Base-by-base conservation (phyloP, 2,797 vertebrate species). In the Propithecus perrieri region DNA sequence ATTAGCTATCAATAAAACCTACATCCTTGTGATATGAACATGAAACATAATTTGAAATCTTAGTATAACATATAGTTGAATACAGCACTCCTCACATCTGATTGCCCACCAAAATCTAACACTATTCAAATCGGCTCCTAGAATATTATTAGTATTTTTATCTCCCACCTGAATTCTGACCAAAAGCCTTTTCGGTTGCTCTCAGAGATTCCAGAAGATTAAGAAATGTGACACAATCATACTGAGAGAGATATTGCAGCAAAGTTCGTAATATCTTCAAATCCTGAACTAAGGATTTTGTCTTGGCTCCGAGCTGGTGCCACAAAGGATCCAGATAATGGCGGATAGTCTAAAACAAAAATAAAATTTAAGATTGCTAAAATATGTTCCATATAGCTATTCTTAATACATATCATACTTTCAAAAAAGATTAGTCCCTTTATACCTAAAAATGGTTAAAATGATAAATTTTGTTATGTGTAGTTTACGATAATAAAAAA, bases 141-240 rank as follows among this genome's bases (percentile, higher is more conserved):
- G 76, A 65, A 91, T 43, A 86, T 81, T 41, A 69, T 48, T 57
- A 93, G 48, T n/a, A 84, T 79, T 97, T 95, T 97, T 71, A 59
- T 53, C 65, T 67, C 92, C 86, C 97, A 99, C 99, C 99, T 98
- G 99, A 99, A 98, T 99, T 99, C 96, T 99, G 99, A 96, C 99
- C 99, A 96, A 99, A 99, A 94, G 98, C 99, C 98, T 99, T 99
- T 97, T 99, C 99, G 88, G 99, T 99, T 92, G 99, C 99, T 98
- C 98, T 99, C 95, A 99, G 98, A 4, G 99, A 99, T 97, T 99
- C 99, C 7, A 99, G 99, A 79, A 99, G 99, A 97, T 99, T 99
- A 94, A 99, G 99, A 98, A 99, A 99, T 53, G 99, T 99, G 97
- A 99, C 99, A 38, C 99, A 99, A 97, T 99, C 99, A 14, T 99